phyloP scores from a whole-genome alignment of 2,113 vertebrate species.

The Nestor notabilis region DNA sequence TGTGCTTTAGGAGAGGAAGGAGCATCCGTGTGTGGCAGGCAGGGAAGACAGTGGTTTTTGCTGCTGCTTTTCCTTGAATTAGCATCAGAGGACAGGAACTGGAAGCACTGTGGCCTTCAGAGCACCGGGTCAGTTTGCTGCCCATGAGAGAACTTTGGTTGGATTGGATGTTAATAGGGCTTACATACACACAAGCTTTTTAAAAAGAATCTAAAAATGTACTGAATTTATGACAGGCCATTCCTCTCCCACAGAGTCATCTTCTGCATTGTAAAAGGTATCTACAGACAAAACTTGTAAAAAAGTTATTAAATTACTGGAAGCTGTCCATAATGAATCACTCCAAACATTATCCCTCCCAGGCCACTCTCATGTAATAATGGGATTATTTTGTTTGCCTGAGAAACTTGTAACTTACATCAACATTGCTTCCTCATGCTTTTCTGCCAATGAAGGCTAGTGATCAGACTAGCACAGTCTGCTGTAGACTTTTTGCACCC shows the following conservation, averaged over 20 bases:
- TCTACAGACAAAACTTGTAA: neutral
- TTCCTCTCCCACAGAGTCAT: neutral
- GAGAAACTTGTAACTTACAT: neutral
- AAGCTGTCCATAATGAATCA: neutral
- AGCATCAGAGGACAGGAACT: neutral
- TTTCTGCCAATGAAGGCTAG: neutral
- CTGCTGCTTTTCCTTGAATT: neutral
- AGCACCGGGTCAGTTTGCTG: neutral
- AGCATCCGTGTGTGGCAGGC: fast-evolving
- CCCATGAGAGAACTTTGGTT: neutral
- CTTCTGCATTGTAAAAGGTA: neutral
- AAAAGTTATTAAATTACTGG: neutral
- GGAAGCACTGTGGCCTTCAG: fast-evolving
- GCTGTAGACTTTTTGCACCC: neutral
- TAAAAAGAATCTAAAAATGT: neutral
- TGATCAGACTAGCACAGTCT: neutral
- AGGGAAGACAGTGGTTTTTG: neutral
- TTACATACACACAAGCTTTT: fast-evolving
- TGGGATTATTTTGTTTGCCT: neutral
- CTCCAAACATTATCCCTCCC: neutral
- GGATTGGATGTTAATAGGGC: neutral
- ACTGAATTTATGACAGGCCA: fast-evolving
- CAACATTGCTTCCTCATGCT: neutral
- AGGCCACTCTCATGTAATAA: neutral
- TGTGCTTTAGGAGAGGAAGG: neutral